Evolutionary conservation across 2,888 invertebrate species (phyloP).

Genomic region (Oscheius sp.): DNA sequence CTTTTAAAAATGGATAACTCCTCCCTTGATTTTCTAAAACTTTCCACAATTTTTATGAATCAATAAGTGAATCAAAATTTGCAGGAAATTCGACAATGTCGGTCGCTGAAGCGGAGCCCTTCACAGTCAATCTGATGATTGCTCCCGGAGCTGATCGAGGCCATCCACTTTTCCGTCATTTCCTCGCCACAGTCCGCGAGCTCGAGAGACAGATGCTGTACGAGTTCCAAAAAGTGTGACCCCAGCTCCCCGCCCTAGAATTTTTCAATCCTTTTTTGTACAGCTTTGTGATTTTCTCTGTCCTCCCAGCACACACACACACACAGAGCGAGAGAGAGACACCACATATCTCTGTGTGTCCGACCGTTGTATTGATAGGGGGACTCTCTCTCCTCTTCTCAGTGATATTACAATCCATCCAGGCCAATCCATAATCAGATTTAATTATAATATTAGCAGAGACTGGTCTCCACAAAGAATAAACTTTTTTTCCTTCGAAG

Average conservation of each 20-base stretch:
- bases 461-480: constrained; percentile 6
- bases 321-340: too few relatives aligned
- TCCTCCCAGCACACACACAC: not conserved
- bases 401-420: too few relatives aligned
- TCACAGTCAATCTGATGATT: constrained; percentile 53
- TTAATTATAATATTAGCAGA: constrained; percentile 23
- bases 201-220: constrained; percentile 60
- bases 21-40: not conserved
- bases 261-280: constrained; percentile 18
- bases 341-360: not conserved
- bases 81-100: constrained; percentile 1
- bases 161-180: constrained; percentile 59
- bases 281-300: constrained; percentile 12
- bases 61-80: not conserved
- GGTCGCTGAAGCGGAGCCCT: constrained; percentile 34
- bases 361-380: not conserved
- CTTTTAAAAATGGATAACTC: not conserved
- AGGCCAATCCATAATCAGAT: constrained; percentile 20
- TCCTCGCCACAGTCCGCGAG: constrained; percentile 58
- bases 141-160: constrained; percentile 51
- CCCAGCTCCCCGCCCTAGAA: not conserved
- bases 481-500: not conserved
- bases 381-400: too few relatives aligned
- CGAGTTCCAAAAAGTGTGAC: constrained; percentile 32
- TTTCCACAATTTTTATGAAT: not conserved